These are phyloP conservation scores for Gymnocypris eckloni DNA, from an alignment of 2,797 vertebrate species.

Conservation along the genomic window DNA sequence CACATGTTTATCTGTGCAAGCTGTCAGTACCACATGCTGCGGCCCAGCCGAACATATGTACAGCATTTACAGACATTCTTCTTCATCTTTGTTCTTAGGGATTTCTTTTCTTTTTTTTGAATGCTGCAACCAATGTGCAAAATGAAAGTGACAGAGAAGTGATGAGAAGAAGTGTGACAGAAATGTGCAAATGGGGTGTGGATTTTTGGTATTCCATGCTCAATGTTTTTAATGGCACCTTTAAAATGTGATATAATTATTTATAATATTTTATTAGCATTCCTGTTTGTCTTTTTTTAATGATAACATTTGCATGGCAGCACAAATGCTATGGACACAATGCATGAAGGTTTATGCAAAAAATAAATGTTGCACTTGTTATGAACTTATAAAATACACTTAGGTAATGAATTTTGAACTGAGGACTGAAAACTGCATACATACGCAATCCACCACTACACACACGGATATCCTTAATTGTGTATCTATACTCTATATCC, in stretches of 20 bases:
- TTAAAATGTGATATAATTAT: not conserved
- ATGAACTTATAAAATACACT: not conserved
- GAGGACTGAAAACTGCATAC: not conserved
- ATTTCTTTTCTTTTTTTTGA: not conserved
- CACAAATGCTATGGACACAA: not conserved
- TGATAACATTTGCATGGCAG: no score
- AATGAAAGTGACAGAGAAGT: slow-evolving; percentile 12
- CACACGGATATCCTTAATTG: not conserved
- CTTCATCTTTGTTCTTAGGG: slow-evolving; percentile 13
- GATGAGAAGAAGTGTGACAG: slow-evolving; percentile 9
- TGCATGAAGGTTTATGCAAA: not conserved
- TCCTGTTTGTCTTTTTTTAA: not conserved
- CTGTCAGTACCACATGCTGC: slow-evolving; percentile 48
- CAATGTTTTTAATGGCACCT: not conserved
- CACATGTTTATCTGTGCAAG: slow-evolving; percentile 47
- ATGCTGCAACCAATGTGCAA: slow-evolving; percentile 20
- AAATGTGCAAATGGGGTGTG: slow-evolving; percentile 8
- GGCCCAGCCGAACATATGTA: slow-evolving; percentile 45
- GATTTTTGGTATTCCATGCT: not conserved
- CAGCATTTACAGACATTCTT: slow-evolving; percentile 37
- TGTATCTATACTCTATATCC: not conserved
- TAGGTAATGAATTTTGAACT: not conserved
- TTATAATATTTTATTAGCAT: not conserved
- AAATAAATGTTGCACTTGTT: not conserved
- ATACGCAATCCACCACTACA: not conserved